These are phyloP conservation scores for Tragopan temminckii DNA, from an alignment of 2,797 vertebrate genomes.

Conservation along the genomic window DNA sequence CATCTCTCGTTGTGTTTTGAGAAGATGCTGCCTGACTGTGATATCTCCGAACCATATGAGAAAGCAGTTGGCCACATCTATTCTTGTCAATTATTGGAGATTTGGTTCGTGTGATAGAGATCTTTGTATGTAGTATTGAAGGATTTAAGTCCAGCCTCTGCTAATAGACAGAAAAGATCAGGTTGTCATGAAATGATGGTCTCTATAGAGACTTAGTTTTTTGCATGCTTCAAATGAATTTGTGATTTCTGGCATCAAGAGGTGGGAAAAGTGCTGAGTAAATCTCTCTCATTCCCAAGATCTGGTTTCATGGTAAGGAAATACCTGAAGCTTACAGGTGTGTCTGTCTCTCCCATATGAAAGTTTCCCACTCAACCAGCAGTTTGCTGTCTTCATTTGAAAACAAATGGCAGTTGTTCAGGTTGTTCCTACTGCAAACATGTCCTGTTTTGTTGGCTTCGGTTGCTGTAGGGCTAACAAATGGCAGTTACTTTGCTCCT, in stretches of 20 bases:
- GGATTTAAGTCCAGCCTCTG: not conserved
- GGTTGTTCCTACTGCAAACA: not conserved
- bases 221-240: not conserved
- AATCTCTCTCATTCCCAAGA: not conserved
- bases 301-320: not conserved
- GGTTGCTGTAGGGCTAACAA: not conserved
- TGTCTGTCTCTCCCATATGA: slow-evolving; percentile 7
- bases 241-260: not conserved
- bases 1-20: not conserved
- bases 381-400: not conserved
- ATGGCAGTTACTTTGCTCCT: not conserved
- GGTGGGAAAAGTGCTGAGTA: slow-evolving; percentile 11
- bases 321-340: not conserved
- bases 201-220: not conserved
- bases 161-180: not conserved
- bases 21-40: not conserved
- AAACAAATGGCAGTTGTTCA: not conserved
- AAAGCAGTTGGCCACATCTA: not conserved
- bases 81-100: not conserved
- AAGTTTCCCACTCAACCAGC: not conserved
- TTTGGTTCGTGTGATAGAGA: not conserved
- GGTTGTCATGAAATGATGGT: not conserved
- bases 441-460: not conserved
- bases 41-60: not conserved
- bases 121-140: not conserved